Percentiles rank a stretch among this genome's conserved stretches.
Conservation (phyloP, 2,797 vertebrate species). For the Nasua narica region DNA sequence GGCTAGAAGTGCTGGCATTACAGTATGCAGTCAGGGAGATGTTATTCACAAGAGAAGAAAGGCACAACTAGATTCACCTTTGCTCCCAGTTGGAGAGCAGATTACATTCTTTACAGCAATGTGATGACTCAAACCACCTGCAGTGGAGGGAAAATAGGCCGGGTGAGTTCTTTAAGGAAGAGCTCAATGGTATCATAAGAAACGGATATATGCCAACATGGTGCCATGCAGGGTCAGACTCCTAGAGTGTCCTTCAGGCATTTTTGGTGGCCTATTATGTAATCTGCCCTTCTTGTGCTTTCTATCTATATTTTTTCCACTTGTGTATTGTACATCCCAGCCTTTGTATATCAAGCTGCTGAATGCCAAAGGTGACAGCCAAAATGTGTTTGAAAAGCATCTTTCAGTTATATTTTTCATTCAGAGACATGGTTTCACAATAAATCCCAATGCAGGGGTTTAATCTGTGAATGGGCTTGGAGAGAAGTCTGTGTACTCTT, state of each 20-base stretch:
- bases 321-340: neutral
- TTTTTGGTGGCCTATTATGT: conserved; percentile 45
- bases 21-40: conserved; percentile 38
- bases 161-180: conserved; percentile 30
- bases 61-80: conserved; percentile 62
- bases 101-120: conserved; percentile 66
- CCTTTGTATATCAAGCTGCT: conserved; percentile 19
- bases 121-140: conserved; percentile 46
- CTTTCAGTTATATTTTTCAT: conserved; percentile 31
- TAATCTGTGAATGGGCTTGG: neutral
- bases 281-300: conserved; percentile 41
- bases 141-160: conserved; percentile 57
- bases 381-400: conserved; percentile 41
- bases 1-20: conserved; percentile 29
- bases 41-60: conserved; percentile 67
- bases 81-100: conserved; percentile 71
- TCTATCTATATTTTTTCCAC: neutral
- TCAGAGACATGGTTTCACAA: neutral
- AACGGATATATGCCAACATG: neutral
- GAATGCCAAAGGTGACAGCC: conserved; percentile 51
- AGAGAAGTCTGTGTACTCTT: neutral
- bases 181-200: conserved; percentile 31
- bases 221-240: conserved; percentile 45
- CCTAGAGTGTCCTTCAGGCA: conserved; percentile 29
- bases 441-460: neutral